Base-by-base conservation (phyloP, 2,888 invertebrate genomes). In the Cephus runcator region DNA sequence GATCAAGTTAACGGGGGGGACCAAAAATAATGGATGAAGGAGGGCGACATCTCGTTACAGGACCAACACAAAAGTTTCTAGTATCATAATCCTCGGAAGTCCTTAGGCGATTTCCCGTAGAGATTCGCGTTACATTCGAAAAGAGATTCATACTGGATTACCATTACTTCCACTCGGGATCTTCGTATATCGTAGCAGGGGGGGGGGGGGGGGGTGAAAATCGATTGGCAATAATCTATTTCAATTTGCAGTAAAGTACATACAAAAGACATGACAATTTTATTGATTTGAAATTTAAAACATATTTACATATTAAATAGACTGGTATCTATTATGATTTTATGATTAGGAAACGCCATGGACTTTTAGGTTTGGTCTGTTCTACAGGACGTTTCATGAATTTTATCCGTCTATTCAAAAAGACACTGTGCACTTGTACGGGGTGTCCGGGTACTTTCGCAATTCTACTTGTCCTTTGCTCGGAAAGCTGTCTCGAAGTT, bases 241-340 rank as follows among this genome's bases (percentile, higher is more conserved):
- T 86, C 89, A 88, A 89, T 90, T 90, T 89, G 87, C 89, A 87
- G 87, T 90, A 88, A 90, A 88, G 88, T 86, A 87, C 86, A n/a
- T 85, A 76, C 71, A 30, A 71, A 81, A 77, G 73, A 76, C 68
- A 76, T 73, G 56, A 34, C 35, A 79, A 23, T 76, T 33, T 78
- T 79, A 76, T 73, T 73, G 76, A 76, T 76, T 31, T 69, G 71
- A 34, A 69, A 76, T 78, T 76, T 80, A 75, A 80, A 77, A 30
- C 75, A n/a, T 35, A 73, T 69, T 75, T 79, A 79, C 12, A 35
- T 79, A 80, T 83, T 83, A 77, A 81, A 81, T 78, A 81, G 75
- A 81, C 35, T 75, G n/a, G n/a, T 56, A 69, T 40, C 40, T 23
- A 15, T 23, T 40, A 40, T 1, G 23, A 40, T 23, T 23, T 23